Conservation (phyloP, 2,797 vertebrate genomes). For the Nyctalus aviator region DNA sequence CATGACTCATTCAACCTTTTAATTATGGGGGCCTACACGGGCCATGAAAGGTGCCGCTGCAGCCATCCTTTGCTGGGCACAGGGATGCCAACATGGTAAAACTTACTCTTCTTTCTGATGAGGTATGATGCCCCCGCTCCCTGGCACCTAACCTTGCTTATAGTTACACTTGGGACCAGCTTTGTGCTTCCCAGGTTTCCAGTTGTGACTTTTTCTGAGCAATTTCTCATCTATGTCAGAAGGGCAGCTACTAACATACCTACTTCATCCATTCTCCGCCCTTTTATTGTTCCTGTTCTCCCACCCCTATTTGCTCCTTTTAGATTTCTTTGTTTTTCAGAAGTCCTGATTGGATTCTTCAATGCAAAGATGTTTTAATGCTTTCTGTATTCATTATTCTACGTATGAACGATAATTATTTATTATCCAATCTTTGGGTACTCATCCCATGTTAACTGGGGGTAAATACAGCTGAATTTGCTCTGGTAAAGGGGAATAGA, state of each 20-base stretch:
- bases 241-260: background rate
- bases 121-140: slow-evolving; percentile 67
- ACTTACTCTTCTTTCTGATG: slow-evolving; percentile 83
- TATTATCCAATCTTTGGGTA: background rate
- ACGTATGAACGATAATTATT: background rate
- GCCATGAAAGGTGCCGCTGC: slow-evolving; percentile 74
- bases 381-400: background rate
- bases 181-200: slow-evolving; percentile 33
- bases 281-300: background rate
- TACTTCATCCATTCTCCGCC: background rate
- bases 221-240: background rate
- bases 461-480: background rate
- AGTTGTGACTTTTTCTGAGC: slow-evolving; percentile 40
- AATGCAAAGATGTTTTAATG: background rate
- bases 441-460: background rate
- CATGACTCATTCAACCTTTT: slow-evolving; percentile 91
- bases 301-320: background rate
- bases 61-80: slow-evolving; percentile 74
- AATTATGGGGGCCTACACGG: slow-evolving; percentile 84
- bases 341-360: background rate
- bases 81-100: slow-evolving; percentile 66
- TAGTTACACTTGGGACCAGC: slow-evolving; percentile 81
- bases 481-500: background rate
- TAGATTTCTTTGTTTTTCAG: background rate
- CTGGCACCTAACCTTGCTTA: slow-evolving; percentile 74